Conservation (phyloP, 2,113 vertebrate genomes). For the Lipophrys pholis region DNA sequence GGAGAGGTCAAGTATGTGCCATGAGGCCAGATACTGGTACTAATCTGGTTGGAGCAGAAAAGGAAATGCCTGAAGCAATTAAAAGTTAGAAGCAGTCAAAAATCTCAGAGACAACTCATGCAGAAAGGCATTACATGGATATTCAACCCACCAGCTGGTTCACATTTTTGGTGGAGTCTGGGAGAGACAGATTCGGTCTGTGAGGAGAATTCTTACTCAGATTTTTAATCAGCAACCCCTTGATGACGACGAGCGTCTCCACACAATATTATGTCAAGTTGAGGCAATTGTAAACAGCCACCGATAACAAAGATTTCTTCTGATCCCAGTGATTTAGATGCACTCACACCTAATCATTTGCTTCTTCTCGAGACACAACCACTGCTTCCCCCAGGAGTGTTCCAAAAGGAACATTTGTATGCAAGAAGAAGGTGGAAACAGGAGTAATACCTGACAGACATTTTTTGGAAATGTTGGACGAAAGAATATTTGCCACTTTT, state of each 20-base stretch:
- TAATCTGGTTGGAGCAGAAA: no score
- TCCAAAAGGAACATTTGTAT: not conserved
- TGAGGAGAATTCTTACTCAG: no score
- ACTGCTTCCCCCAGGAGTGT: not conserved
- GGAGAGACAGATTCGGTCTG: no score
- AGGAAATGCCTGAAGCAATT: no score
- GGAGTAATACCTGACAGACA: not conserved
- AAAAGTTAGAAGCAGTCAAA: no score
- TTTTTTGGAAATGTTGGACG: not conserved
- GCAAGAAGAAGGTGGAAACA: not conserved
- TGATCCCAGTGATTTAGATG: not conserved
- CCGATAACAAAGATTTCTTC: not conserved
- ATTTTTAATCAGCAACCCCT: no score
- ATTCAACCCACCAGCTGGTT: no score
- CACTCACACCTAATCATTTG: not conserved
- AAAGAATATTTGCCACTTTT: not conserved
- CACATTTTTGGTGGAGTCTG: no score
- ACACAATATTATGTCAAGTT: constrained; percentile 3
- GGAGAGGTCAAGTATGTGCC: no score
- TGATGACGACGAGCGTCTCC: not conserved
- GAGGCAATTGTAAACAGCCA: not conserved
- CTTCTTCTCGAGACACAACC: not conserved
- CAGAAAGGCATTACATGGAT: no score
- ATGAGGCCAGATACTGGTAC: no score
- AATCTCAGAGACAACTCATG: no score